phyloP scores from a whole-genome alignment of 1,140 invertebrate species.

The Anoplophora glabripennis region DNA sequence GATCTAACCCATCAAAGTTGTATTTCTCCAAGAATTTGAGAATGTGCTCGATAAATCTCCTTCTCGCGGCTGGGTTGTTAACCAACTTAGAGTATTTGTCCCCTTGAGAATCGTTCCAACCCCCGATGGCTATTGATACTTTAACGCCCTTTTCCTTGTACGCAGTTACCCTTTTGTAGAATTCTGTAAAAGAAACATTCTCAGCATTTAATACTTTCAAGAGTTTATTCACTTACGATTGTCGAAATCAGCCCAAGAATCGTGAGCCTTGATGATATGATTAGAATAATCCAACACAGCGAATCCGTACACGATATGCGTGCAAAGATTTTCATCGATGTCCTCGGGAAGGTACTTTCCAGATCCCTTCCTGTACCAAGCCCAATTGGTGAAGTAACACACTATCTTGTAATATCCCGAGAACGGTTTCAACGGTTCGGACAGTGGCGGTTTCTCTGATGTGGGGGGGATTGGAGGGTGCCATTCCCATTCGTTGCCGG shows the following conservation, averaged over 20 bases:
- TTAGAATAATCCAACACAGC: slow-evolving; percentile 79
- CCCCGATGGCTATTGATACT: slow-evolving; percentile 78
- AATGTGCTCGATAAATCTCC: slow-evolving; percentile 70
- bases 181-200: slow-evolving; percentile 55
- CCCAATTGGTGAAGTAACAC: slow-evolving; percentile 94
- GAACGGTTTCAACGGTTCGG: slow-evolving; percentile 39
- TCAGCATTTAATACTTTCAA: not conserved
- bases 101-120: slow-evolving; percentile 86
- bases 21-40: slow-evolving; percentile 77
- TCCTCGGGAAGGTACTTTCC: slow-evolving; percentile 82
- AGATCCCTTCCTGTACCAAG: slow-evolving; percentile 80
- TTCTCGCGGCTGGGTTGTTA: slow-evolving; percentile 67
- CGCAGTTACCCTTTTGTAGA: slow-evolving; percentile 77
- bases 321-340: slow-evolving; percentile 82
- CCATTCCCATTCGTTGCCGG: slow-evolving; percentile 33
- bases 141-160: slow-evolving; percentile 78
- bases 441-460: slow-evolving; percentile 33
- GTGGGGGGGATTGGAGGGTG: slow-evolving; percentile 39
- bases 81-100: slow-evolving; percentile 82
- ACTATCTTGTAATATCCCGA: slow-evolving; percentile 67
- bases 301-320: slow-evolving; percentile 90
- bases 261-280: slow-evolving; percentile 76
- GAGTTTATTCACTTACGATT: slow-evolving; percentile 60
- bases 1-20: slow-evolving; percentile 81
- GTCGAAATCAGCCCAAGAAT: slow-evolving; percentile 86